Evolutionary conservation across 1,140 invertebrate genomes (phyloP).

Genomic region (Drosophila mauritiana): DNA sequence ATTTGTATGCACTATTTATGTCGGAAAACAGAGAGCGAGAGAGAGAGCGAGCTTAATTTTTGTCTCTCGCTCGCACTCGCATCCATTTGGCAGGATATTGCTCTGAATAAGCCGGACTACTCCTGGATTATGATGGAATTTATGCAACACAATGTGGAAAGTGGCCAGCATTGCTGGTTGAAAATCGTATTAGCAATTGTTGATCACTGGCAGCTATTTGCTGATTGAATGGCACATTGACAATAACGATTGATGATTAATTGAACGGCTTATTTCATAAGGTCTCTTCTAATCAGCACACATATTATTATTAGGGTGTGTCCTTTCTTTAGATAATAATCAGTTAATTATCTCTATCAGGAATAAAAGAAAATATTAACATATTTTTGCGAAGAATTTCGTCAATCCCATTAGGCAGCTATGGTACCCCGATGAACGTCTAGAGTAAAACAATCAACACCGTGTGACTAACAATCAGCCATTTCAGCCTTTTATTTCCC

Average conservation of each 20-base stretch:
- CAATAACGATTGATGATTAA: neutral
- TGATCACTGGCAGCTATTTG: neutral
- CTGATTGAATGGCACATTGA: neutral
- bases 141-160: neutral
- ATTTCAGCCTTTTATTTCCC: constrained; percentile 40
- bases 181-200: neutral
- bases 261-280: neutral
- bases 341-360: neutral
- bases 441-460: constrained; percentile 68
- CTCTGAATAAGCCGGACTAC: constrained; percentile 17
- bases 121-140: constrained; percentile 32
- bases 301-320: too few species aligned
- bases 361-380: neutral
- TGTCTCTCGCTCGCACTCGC: neutral
- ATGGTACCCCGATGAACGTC: constrained; percentile 49
- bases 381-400: neutral
- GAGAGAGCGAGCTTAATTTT: constrained; percentile 12
- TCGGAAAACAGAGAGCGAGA: constrained; percentile 1
- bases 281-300: neutral
- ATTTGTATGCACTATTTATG: constrained; percentile 56
- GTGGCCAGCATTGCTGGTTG: neutral
- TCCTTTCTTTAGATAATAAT: neutral
- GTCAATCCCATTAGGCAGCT: neutral
- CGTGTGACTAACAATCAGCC: constrained; percentile 61
- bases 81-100: constrained; percentile 8